Evolutionary conservation across 2,888 invertebrate genomes (phyloP).

Genomic region (Atethmia centrago): DNA sequence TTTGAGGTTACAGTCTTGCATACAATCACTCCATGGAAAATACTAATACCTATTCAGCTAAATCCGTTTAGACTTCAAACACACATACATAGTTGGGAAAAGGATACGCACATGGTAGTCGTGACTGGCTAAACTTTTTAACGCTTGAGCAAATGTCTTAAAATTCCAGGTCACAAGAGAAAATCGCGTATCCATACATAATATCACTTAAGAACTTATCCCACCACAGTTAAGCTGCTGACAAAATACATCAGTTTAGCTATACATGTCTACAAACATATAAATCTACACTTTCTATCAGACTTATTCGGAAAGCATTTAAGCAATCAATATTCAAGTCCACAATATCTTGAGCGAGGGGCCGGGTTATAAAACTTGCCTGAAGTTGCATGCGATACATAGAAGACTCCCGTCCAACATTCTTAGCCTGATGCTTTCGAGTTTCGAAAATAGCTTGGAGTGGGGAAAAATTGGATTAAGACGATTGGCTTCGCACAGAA

Average conservation of each 20-base stretch:
- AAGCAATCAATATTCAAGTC: constrained; percentile 59
- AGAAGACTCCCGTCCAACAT: constrained; percentile 60
- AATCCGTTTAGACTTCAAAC: background rate
- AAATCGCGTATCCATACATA: too few relatives aligned
- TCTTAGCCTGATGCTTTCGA: constrained; percentile 25
- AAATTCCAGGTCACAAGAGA: too few relatives aligned
- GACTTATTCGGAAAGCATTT: constrained; percentile 62
- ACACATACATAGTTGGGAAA: background rate
- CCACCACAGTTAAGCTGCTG: background rate
- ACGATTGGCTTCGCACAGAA: background rate
- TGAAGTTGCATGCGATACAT: constrained; percentile 68
- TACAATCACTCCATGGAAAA: background rate
- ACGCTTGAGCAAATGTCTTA: background rate
- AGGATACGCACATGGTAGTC: background rate
- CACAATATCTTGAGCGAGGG: constrained; percentile 46
- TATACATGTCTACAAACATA: background rate
- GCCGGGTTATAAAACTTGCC: constrained; percentile 55
- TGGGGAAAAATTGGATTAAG: background rate
- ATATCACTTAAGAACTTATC: background rate
- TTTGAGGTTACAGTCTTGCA: background rate
- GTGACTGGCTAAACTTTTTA: too few relatives aligned
- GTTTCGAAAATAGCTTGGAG: background rate
- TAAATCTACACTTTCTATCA: background rate
- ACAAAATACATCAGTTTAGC: background rate
- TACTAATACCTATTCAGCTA: background rate